Percentiles rank a stretch among this genome's conserved stretches.
These are phyloP conservation scores for Nothura maculosa DNA, from an alignment of 2,797 vertebrate species.

Conservation along the genomic window DNA sequence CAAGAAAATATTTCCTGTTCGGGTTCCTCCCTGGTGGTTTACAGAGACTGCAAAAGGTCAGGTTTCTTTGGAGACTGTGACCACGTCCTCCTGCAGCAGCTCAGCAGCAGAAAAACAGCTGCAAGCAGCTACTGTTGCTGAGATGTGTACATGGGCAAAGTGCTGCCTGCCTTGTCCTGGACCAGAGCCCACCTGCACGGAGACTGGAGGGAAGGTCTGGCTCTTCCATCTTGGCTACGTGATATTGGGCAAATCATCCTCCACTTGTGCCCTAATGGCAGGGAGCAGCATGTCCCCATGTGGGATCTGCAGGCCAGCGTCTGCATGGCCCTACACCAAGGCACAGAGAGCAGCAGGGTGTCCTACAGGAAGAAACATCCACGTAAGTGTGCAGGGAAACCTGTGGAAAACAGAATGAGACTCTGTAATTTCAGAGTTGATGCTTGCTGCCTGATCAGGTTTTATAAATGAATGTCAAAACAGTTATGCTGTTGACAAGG, in stretches of 20 bases:
- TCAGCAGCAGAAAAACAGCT: neutral
- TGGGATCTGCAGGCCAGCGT: too few species aligned
- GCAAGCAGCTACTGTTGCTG: neutral
- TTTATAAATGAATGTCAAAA: neutral
- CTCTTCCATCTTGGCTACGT: neutral
- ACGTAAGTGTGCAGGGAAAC: neutral
- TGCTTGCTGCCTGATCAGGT: neutral
- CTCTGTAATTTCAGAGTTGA: neutral
- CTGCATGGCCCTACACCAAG: rapidly evolving
- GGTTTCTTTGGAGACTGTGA: neutral
- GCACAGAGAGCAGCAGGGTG: rapidly evolving
- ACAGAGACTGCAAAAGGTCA: conserved; percentile 26
- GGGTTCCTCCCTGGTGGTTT: conserved; percentile 39
- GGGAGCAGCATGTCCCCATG: neutral
- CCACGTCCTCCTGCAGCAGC: neutral
- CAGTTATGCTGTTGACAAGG: neutral
- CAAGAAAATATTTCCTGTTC: conserved; percentile 66
- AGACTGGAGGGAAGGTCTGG: neutral
- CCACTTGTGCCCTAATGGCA: neutral
- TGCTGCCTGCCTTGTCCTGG: rapidly evolving
- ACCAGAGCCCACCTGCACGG: rapidly evolving
- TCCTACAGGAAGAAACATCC: neutral
- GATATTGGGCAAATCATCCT: neutral
- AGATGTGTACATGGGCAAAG: rapidly evolving
- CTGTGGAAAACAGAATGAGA: neutral